Conservation (phyloP, 2,113 vertebrate genomes). For the Irena cyanogastra region DNA sequence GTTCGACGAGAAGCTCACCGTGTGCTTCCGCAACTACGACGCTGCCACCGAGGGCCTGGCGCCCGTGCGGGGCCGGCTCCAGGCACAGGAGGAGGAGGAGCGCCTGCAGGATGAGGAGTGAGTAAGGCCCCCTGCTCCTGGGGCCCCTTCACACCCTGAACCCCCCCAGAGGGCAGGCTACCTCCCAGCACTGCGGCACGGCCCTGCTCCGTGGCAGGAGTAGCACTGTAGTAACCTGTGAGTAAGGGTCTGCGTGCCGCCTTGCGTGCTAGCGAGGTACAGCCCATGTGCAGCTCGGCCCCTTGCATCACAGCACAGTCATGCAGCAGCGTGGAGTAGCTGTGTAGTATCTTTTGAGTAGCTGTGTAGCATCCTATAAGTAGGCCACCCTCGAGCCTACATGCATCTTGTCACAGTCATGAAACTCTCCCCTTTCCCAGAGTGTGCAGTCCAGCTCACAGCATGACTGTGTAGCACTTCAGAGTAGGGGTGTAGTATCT, state of each 20-base stretch:
- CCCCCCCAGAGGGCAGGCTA: rapidly evolving
- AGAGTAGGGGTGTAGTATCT: neutral
- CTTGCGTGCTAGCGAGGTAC: rapidly evolving
- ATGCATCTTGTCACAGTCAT: neutral
- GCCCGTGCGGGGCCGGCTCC: neutral
- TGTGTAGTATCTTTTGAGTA: neutral
- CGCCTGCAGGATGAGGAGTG: constrained; percentile 60
- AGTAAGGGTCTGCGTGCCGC: neutral
- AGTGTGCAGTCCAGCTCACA: neutral
- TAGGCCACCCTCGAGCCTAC: neutral
- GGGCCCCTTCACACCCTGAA: neutral
- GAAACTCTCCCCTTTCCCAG: rapidly evolving
- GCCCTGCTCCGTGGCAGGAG: rapidly evolving
- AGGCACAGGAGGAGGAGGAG: constrained; percentile 55
- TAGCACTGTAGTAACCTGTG: neutral
- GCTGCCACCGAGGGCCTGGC: constrained; percentile 50
- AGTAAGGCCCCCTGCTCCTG: neutral
- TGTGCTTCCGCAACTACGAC: constrained; percentile 64
- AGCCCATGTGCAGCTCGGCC: rapidly evolving
- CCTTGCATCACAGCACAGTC: rapidly evolving
- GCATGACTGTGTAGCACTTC: rapidly evolving
- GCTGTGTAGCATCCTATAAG: neutral
- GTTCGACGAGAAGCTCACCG: constrained; percentile 53
- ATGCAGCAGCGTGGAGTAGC: rapidly evolving
- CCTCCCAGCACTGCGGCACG: rapidly evolving